Percentiles rank a stretch among this genome's conserved stretches.
Evolutionary conservation across 2,888 invertebrate genomes (phyloP).

Genomic region (Eristalis pertinax): DNA sequence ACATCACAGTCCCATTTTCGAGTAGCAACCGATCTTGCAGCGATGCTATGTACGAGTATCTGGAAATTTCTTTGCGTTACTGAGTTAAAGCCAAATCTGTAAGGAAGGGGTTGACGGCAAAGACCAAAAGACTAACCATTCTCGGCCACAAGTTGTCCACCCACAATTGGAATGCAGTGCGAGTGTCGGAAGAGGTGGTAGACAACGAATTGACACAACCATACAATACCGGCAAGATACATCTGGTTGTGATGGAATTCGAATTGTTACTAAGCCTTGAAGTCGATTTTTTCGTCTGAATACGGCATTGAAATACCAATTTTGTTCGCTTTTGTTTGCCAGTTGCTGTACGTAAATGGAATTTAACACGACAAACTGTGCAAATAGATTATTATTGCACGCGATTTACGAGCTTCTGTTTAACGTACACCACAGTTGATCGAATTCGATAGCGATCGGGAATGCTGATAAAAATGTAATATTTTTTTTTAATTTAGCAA

Average conservation of each 20-base stretch:
- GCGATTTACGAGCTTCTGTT: slow-evolving; percentile 38
- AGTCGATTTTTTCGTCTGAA: slow-evolving; percentile 3
- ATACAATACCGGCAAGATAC: slow-evolving; percentile 37
- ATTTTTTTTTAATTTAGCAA: background rate
- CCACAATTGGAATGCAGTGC: slow-evolving; percentile 76
- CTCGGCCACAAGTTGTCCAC: slow-evolving; percentile 75
- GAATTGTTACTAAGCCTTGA: slow-evolving; percentile 35
- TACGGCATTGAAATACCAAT: slow-evolving; percentile 10
- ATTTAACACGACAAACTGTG: slow-evolving; percentile 76
- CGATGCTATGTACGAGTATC: slow-evolving; percentile 79
- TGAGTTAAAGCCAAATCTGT: background rate
- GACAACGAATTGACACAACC: slow-evolving; percentile 37
- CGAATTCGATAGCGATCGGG: slow-evolving; percentile 23
- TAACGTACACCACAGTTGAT: slow-evolving; percentile 11
- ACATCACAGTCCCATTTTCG: slow-evolving; percentile 42
- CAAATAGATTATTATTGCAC: slow-evolving; percentile 74
- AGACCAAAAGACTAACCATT: slow-evolving; percentile 60
- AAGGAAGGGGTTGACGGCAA: too few species aligned
- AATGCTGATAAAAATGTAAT: background rate
- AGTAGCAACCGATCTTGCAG: slow-evolving; percentile 75
- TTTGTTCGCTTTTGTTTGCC: slow-evolving; percentile 21
- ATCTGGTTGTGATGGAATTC: slow-evolving; percentile 41
- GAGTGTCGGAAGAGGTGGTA: slow-evolving; percentile 50
- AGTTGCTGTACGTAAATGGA: slow-evolving; percentile 37
- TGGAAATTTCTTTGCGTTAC: slow-evolving; percentile 67